Evolutionary conservation across 2,888 invertebrate species (phyloP), one percentile per base, ranked within the genome.

Genomic region (Capitulum mitella): DNA sequence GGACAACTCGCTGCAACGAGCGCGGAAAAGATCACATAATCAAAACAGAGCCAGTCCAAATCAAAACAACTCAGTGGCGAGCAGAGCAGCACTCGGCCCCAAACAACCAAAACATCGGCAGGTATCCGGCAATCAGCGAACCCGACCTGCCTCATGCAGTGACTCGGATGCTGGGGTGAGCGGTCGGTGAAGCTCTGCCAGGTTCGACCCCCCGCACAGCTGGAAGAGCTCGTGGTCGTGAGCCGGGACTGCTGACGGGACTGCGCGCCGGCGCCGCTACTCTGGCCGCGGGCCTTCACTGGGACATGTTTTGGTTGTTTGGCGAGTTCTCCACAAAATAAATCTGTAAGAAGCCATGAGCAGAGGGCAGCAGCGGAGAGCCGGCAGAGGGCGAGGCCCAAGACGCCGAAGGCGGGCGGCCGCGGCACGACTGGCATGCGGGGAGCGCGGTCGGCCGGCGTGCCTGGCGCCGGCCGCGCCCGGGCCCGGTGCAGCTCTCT

Each of bases 251-350:
- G 58, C n/a, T 29, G n/a, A 19, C 58, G 58, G 19, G 5, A 12
- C 58, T n/a, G 58, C 26, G 58, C 8, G 58, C n/a, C 58, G n/a
- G 58, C n/a, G 5, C 58, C 58, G 6, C 54, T 8, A 3, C 58
- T 3, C n/a, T 29, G 29, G 58, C 3, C 16, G 22, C 16, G 54
- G 8, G 26, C 3, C 26, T 14, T 10, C 26, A 14, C 14, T 22
- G 54, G 58, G 58, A 8, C 58, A 58, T 14, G 64, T 64, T 64
- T 64, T 64, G 64, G 64, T 64, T 64, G 64, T 64, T 64, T 64
- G 64, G 64, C 64, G 64, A 64, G 64, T 34, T n/a, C n/a, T n/a
- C 64, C 64, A 64, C 64, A 64, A 64, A 64, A 64, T 64, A 64
- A 64, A 64, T 64, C 64, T 64, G 64, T 64, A 64, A 64, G 26